Evolutionary conservation across 2,888 invertebrate genomes (phyloP).

Genomic region (Ochropleura plecta): DNA sequence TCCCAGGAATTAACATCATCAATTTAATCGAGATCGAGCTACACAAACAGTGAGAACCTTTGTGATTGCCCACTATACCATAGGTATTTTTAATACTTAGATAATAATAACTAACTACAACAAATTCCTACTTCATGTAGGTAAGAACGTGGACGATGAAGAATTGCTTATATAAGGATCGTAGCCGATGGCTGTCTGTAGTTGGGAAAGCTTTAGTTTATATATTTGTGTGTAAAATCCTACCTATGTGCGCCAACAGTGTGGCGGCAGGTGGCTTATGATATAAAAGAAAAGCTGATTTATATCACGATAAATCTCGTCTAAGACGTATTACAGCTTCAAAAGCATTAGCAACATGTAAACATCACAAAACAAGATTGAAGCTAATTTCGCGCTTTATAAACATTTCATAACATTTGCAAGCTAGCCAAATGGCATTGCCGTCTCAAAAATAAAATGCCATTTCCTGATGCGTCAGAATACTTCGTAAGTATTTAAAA

Average conservation of each 20-base stretch:
- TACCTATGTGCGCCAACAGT: background rate
- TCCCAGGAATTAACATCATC: constrained; percentile 22
- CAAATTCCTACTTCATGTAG: background rate
- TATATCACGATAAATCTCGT: constrained; percentile 34
- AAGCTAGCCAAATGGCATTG: constrained; percentile 36
- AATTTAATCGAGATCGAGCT: background rate
- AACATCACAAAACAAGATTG: constrained; percentile 33
- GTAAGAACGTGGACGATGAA: background rate
- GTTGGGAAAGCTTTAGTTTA: background rate
- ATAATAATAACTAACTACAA: background rate
- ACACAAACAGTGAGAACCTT: background rate
- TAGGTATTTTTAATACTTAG: background rate
- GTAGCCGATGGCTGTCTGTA: background rate
- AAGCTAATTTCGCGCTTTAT: constrained; percentile 15
- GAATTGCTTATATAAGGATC: background rate
- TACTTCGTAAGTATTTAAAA: constrained; percentile 2
- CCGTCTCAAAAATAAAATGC: constrained; percentile 32
- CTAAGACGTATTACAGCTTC: constrained; percentile 17
- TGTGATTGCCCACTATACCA: background rate
- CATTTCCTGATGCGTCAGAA: constrained; percentile 29
- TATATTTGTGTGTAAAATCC: background rate
- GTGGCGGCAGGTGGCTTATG: background rate
- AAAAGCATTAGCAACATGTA: constrained; percentile 45
- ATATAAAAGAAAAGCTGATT: constrained; percentile 26
- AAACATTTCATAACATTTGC: constrained; percentile 50